These are phyloP conservation scores for Myodes glareolus DNA, from an alignment of 2,113 vertebrate species.

Conservation along the genomic window DNA sequence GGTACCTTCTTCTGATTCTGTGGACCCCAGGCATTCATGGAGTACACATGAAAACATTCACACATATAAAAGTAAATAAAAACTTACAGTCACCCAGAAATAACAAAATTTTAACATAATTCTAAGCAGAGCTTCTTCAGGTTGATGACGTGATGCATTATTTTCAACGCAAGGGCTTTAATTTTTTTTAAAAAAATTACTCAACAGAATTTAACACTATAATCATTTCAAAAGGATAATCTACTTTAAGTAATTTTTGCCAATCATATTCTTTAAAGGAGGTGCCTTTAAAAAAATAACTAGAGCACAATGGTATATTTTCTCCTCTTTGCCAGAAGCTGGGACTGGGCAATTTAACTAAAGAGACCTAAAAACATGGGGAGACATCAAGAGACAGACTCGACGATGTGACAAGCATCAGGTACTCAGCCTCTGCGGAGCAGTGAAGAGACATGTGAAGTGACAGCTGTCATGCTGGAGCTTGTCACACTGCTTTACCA, in stretches of 20 bases:
- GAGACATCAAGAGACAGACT: slow-evolving; percentile 45
- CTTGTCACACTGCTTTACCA: slow-evolving; percentile 37
- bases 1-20: neutral
- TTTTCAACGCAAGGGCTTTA: slow-evolving; percentile 37
- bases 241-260: slow-evolving; percentile 69
- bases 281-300: slow-evolving; percentile 51
- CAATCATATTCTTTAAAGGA: slow-evolving; percentile 30
- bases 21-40: neutral
- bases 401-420: neutral
- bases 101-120: neutral
- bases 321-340: slow-evolving; percentile 34
- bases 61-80: neutral
- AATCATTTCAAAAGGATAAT: slow-evolving; percentile 67
- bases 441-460: neutral
- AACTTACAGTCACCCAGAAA: neutral
- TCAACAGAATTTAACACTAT: slow-evolving; percentile 57
- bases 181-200: slow-evolving; percentile 49
- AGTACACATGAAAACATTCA: neutral
- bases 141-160: neutral
- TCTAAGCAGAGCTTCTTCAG: neutral
- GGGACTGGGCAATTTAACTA: slow-evolving; percentile 39
- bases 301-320: neutral
- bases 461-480: slow-evolving; percentile 8
- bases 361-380: neutral
- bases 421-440: neutral